Base-by-base conservation (phyloP, 1,140 invertebrate genomes). In the Aphidius gifuensis region DNA sequence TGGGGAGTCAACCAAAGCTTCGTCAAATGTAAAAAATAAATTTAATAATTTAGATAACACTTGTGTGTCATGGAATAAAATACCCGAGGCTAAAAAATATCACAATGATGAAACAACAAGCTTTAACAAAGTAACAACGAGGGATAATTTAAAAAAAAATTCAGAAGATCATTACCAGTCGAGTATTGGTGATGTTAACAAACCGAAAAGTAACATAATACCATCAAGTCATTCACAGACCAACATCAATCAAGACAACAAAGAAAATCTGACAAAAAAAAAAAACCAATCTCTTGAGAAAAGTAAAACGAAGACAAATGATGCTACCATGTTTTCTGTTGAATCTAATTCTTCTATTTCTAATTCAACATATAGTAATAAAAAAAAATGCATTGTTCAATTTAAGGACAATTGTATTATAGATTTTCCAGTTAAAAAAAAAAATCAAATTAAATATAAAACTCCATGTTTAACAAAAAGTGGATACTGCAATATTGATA, bases 371-470 rank as follows among this genome's bases (percentile, higher is more conserved):
- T 32, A 32, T 16, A 16, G 16, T 16, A 32, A 32, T 32, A 32
- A 32, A 32, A 32, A 32, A 61, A 60, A 58, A 54, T 66, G 50
- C 61, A 56, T 69, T 61, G 61, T 63, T 66, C 53, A 45, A 46
- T 61, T 61, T 43, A 9, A 43, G 4, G n/a, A 61, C 9, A 39
- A 45, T 23, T 44, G 42, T 38, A 9, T 45, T 23, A 32, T 9
- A 54, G 50, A 61, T 61, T 61, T 48, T 64, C 38, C 42, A 50
- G 57, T 59, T 59, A 64, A 59, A 67, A 58, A 64, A 62, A 68
- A 68, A 58, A 68, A 54, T 66, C 62, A 56, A 64, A 53, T 46
- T 57, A 43, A 42, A 47, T 61, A 66, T 59, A 57, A 64, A 55
- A 64, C 51, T 23, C 46, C 57, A 38, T 46, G 9, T n/a, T 48